Base-by-base conservation (phyloP, 2,888 invertebrate species). In the Pimpla rufipes region DNA sequence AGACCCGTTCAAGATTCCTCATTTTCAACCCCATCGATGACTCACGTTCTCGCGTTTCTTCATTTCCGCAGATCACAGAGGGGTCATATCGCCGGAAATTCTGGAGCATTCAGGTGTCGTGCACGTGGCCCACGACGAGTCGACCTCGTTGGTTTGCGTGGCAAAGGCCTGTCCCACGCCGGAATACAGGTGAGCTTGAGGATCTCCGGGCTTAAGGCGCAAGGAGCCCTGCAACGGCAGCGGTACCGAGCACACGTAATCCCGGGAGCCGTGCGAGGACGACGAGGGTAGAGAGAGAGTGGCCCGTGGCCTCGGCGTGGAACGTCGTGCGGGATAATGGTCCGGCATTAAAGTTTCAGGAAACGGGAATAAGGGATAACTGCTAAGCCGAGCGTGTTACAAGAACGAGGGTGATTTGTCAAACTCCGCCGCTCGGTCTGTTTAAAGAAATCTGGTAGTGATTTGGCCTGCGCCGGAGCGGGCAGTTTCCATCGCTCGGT, bases 81-180 rank as follows among this genome's bases (percentile, higher is more conserved):
- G 96, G 75, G 95, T 96, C 89, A 95, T 96, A 89, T 95, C 96
- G 74, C 97, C 97, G 40, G 95, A 95, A 86, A 96, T 96, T 87
- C 95, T 96, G 86, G 96, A 96, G 90, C 96, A 96, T 92, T 96
- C 96, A 64, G 95, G 95, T 71, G 95, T 95, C 86, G 95, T 97
- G 40, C 95, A 96, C 87, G 96, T 96, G 66, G 95, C 96, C 68
- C 96, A 96, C 92, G 96, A 96, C 87, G 96, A 96, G 91, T 96
- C 96, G 74, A 96, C 96, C 6, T 96, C 97, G 76, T 93, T 97
- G 86, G 94, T 97, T 83, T 97, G 97, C 93, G 95, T 97, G 59
- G 96, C 97, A n/a, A 96, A 96, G 91, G 97, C 96, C 77, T 96
- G 96, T 93, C 97, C 97, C 79, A 94, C 96, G 55, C 96, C 97